Conservation (phyloP, 2,797 vertebrate genomes). For the Pangasius djambal region DNA sequence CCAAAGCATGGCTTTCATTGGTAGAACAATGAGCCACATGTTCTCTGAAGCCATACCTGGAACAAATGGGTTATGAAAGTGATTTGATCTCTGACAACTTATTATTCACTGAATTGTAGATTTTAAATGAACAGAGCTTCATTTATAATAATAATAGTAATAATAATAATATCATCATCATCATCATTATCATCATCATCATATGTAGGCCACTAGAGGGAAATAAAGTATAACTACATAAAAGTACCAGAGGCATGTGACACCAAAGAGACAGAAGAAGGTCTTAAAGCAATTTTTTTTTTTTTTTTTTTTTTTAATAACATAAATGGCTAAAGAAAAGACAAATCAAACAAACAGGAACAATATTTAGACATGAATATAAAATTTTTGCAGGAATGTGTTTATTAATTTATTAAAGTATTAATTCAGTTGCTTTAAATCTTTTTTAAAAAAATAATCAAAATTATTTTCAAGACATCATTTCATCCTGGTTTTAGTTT, state of each 20-base stretch:
- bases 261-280: not conserved
- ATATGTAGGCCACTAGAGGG: conserved; percentile 41
- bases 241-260: not conserved
- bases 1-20: too few species aligned
- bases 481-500: too few species aligned
- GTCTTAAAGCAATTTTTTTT: not conserved
- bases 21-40: not conserved
- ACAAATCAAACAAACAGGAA: not conserved
- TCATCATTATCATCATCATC: not conserved
- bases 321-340: not conserved
- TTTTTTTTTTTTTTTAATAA: not conserved
- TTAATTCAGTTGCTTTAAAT: not conserved
- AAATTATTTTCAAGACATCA: too few species aligned
- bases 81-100: not conserved
- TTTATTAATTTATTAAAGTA: too few species aligned
- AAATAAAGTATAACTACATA: conserved; percentile 24
- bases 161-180: not conserved
- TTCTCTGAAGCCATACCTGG: not conserved
- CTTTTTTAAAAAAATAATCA: too few species aligned
- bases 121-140: not conserved
- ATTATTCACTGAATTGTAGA: not conserved
- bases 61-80: not conserved
- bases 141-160: not conserved
- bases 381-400: not conserved
- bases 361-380: not conserved